A percentile compares a stretch with the other conserved stretches of the same genome.
Evolutionary conservation across 1,140 invertebrate genomes (phyloP).

Genomic region (Hypsibius dujardini): DNA sequence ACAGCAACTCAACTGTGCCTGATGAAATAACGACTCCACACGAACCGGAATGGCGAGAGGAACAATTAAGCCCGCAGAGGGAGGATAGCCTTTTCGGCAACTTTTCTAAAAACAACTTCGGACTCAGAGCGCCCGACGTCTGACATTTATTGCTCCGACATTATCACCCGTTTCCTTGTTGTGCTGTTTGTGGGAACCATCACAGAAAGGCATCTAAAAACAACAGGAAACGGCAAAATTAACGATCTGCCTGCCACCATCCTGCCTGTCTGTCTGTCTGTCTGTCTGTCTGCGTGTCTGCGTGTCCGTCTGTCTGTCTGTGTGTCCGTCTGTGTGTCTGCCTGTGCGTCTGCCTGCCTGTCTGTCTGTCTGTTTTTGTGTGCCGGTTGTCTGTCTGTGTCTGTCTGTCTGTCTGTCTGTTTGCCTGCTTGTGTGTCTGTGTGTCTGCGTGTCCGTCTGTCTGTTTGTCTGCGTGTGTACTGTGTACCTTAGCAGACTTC

Average conservation of each 20-base stretch:
- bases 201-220: not conserved
- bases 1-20: not conserved
- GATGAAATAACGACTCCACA: not conserved
- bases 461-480: not conserved
- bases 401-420: not conserved
- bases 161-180: conserved; percentile 13
- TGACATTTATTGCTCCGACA: not conserved
- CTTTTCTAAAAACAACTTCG: not conserved
- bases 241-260: too few species aligned
- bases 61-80: not conserved
- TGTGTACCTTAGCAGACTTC: conserved; percentile 9
- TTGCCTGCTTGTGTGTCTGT: not conserved
- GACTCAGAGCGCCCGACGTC: not conserved
- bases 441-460: not conserved
- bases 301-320: too few species aligned
- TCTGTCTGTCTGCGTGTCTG: too few species aligned
- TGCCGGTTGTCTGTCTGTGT: not conserved
- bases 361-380: too few species aligned
- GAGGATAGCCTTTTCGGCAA: too few species aligned
- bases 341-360: not conserved
- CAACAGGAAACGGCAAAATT: not conserved
- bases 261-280: not conserved
- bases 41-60: not conserved
- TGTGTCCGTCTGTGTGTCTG: not conserved
- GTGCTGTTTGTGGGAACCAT: not conserved